Evolutionary conservation across 2,888 invertebrate genomes (phyloP).

Genomic region (Mesochorus sp.): DNA sequence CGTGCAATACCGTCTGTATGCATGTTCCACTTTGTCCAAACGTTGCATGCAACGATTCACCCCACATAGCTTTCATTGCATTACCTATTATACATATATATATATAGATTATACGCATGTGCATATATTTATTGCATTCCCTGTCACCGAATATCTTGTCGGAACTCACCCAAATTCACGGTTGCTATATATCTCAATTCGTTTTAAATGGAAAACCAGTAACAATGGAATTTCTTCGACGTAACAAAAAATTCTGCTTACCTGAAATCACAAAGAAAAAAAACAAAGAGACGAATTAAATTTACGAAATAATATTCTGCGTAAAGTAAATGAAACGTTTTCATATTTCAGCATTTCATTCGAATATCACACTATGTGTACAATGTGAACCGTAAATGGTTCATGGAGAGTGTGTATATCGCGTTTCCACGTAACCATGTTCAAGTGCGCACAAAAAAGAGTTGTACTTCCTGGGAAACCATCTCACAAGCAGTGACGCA

Average conservation of each 20-base stretch:
- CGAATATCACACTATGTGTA: background rate
- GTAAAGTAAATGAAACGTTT: background rate
- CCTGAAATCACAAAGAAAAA: constrained; percentile 25
- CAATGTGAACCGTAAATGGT: constrained; percentile 38
- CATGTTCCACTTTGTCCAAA: constrained; percentile 37
- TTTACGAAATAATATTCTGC: background rate
- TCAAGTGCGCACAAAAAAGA: constrained; percentile 48
- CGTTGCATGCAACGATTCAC: constrained; percentile 42
- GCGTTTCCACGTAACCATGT: constrained; percentile 42
- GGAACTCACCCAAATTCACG: constrained; percentile 35
- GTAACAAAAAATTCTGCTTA: constrained; percentile 27
- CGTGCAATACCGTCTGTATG: background rate
- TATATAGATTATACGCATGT: background rate
- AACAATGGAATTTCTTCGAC: constrained; percentile 36
- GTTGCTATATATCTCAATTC: background rate
- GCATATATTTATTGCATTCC: constrained; percentile 22
- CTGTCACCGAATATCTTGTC: constrained; percentile 12
- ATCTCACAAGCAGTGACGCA: constrained; percentile 36
- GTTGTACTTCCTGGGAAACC: constrained; percentile 50
- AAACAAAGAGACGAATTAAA: constrained; percentile 14
- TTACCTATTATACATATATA: constrained; percentile 1
- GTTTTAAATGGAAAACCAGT: background rate
- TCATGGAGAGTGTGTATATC: constrained; percentile 33
- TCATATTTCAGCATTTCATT: too few relatives aligned
- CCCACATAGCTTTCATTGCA: constrained; percentile 33